Evolutionary conservation across 2,888 invertebrate genomes (phyloP), one percentile per base, ranked within the genome.

Genomic region (Cryptocephalus primarius): DNA sequence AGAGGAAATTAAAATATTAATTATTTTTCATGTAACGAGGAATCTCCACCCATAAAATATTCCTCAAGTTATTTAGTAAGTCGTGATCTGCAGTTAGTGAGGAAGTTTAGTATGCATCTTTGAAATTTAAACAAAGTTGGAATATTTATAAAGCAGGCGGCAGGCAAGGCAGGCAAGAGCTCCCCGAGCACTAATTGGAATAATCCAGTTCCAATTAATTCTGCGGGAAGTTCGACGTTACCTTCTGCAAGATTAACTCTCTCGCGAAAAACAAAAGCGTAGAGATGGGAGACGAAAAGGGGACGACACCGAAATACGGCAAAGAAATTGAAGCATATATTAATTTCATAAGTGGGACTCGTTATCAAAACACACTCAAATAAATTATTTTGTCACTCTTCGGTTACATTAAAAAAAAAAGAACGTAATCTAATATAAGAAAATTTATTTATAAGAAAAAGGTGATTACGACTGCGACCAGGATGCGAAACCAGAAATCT

Each of bases 141-240:
- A 62, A 64, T 62, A 63, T 65, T 64, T 65, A 62, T 64, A 62
- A 61, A 62, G 62, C 53, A 55, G 50, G 31, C 4, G n/a, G 9
- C 10, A 2, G 9, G 9, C 9, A 32, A 8, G 42, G 10, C 14
- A 13, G 13, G 11, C 33, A 12, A 55, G 59, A 61, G 60, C 61
- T 34, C 61, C 60, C 56, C 44, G 56, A 61, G 55, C 62, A 62
- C 65, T 67, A 68, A 68, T 67, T 67, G 66, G 65, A 65, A 66
- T 68, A 68, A 68, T 68, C 67, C 66, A 63, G 58, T 65, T 63
- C 62, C 65, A 65, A 67, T 66, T 68, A 67, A 67, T 66, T 68
- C 62, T 59, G 62, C 58, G 63, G 62, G 58, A 61, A 63, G 60
- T 63, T 60, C 64, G 59, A 59, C 62, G 61, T 62, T 62, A 64